These are phyloP conservation scores for Cavia aperea DNA, from an alignment of 2,113 vertebrate genomes.

Conservation along the genomic window DNA sequence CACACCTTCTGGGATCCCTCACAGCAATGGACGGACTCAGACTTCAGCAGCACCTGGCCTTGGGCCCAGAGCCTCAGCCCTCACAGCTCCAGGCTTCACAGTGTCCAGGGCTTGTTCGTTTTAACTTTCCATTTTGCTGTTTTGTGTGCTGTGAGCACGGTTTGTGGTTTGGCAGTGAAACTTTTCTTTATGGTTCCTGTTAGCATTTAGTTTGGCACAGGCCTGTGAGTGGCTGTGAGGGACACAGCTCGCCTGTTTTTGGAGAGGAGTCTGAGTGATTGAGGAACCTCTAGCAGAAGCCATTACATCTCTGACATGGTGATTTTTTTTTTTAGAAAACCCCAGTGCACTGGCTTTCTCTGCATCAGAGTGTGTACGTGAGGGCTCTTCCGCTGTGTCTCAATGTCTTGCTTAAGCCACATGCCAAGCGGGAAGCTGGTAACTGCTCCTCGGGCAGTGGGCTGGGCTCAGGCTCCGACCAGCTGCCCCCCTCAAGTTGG, in stretches of 20 bases:
- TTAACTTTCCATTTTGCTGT: constrained; percentile 27
- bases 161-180: constrained; percentile 34
- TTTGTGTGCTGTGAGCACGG: constrained; percentile 11
- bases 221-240: background rate
- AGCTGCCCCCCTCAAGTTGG: background rate
- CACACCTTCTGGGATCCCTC: background rate
- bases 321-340: background rate
- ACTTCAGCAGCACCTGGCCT: background rate
- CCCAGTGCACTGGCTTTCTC: background rate
- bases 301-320: background rate
- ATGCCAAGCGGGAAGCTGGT: background rate
- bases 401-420: background rate
- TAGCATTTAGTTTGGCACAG: constrained; percentile 32
- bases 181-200: constrained; percentile 29
- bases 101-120: background rate
- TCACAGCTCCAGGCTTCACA: background rate
- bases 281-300: constrained; percentile 11
- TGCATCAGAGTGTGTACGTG: background rate
- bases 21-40: too few relatives aligned
- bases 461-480: background rate
- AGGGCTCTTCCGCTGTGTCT: background rate
- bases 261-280: background rate
- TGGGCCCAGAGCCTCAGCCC: background rate
- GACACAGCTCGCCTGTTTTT: background rate
- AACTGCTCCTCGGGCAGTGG: background rate